These are phyloP conservation scores for Drosophila niveifrons DNA, from an alignment of 2,888 invertebrate species.

Conservation along the genomic window DNA sequence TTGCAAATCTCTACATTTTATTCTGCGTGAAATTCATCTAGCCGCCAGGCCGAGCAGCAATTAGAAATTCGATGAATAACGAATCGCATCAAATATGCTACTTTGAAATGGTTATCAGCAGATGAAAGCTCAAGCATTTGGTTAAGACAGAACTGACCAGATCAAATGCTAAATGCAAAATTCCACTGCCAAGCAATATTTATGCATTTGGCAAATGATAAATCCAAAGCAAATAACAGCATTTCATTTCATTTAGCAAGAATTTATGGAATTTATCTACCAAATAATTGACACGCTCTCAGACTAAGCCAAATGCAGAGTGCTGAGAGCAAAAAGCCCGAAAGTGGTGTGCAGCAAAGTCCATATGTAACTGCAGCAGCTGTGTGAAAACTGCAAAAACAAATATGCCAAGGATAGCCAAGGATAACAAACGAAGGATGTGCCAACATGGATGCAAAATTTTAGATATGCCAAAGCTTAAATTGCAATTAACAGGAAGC, in stretches of 20 bases:
- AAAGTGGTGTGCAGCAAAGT: slow-evolving; percentile 14
- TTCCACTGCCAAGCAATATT: neutral
- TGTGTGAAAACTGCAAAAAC: slow-evolving; percentile 41
- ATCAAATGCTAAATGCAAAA: slow-evolving; percentile 35
- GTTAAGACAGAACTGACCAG: slow-evolving; percentile 11
- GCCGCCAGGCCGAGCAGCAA: neutral
- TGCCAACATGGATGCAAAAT: slow-evolving; percentile 17
- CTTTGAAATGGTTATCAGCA: slow-evolving; percentile 15
- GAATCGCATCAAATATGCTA: slow-evolving; percentile 18
- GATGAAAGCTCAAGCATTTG: slow-evolving; percentile 17
- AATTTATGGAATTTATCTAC: slow-evolving; percentile 51
- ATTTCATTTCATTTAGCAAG: slow-evolving; percentile 51
- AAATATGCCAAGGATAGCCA: slow-evolving; percentile 30
- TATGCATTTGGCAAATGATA: slow-evolving; percentile 33
- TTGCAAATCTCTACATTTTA: neutral
- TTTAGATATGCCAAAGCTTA: slow-evolving; percentile 38
- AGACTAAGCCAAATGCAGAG: slow-evolving; percentile 17
- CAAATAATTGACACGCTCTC: slow-evolving; percentile 52
- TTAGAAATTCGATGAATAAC: slow-evolving; percentile 15
- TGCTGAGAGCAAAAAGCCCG: slow-evolving; percentile 34
- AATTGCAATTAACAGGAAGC: slow-evolving; percentile 62
- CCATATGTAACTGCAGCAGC: slow-evolving; percentile 31
- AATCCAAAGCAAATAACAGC: slow-evolving; percentile 43
- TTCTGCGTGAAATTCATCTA: neutral
- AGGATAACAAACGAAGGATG: slow-evolving; percentile 24